Conservation (phyloP, 2,888 invertebrate species). For the Plusia festucae region DNA sequence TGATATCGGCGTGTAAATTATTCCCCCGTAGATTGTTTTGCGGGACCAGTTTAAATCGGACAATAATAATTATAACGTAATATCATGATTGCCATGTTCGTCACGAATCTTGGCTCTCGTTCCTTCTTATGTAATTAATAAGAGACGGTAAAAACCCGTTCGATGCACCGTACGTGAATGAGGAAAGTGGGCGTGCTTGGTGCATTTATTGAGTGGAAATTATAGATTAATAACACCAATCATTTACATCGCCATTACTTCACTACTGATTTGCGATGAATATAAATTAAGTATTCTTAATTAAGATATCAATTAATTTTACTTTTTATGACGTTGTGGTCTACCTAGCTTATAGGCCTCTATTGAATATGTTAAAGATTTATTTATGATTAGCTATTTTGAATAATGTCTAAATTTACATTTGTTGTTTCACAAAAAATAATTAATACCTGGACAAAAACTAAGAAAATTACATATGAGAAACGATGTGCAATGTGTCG, state of each 20-base stretch:
- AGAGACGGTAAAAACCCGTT: conserved; percentile 43
- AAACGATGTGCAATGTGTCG: too few relatives aligned
- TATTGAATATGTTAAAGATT: neutral
- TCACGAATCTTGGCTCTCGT: conserved; percentile 31
- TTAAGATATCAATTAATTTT: conserved; percentile 53
- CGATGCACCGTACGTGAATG: conserved; percentile 52
- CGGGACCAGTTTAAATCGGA: conserved; percentile 31
- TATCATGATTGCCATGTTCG: conserved; percentile 43
- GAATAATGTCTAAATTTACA: neutral
- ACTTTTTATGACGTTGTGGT: conserved; percentile 37
- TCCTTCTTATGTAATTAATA: conserved; percentile 27
- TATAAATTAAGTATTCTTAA: conserved; percentile 64
- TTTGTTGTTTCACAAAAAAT: too few relatives aligned
- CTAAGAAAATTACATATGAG: too few relatives aligned
- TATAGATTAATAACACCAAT: conserved; percentile 74
- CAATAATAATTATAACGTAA: conserved; percentile 52
- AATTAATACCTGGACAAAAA: too few relatives aligned
- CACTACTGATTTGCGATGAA: conserved; percentile 63
- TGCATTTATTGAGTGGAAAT: conserved; percentile 73
- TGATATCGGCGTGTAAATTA: conserved; percentile 27
- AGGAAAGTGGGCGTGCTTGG: conserved; percentile 64
- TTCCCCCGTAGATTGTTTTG: conserved; percentile 24
- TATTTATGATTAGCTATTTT: neutral
- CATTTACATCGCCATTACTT: conserved; percentile 68
- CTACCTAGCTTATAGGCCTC: conserved; percentile 18